Percentiles rank a stretch among this genome's conserved stretches.
phyloP scores from a whole-genome alignment of 2,113 vertebrate species.

The Lophius piscatorius region DNA sequence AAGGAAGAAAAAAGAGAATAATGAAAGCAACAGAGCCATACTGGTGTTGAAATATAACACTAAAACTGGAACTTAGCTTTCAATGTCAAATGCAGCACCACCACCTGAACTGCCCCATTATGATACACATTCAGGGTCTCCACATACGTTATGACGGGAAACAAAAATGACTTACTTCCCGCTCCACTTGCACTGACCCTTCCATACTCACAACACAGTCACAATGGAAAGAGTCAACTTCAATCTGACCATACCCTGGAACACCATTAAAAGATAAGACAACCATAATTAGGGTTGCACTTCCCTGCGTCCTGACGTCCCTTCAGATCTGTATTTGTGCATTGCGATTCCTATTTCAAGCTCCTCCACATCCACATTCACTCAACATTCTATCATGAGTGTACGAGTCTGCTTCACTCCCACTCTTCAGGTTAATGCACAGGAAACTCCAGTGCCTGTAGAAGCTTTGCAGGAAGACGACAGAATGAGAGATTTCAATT shows the following conservation, averaged over 20 bases:
- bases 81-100: constrained; percentile 51
- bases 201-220: constrained; percentile 49
- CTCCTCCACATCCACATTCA: constrained; percentile 60
- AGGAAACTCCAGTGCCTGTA: constrained; percentile 15
- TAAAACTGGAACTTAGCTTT: constrained; percentile 41
- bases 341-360: constrained; percentile 56
- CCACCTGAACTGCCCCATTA: constrained; percentile 59
- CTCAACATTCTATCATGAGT: constrained; percentile 41
- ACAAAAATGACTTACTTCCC: constrained; percentile 74
- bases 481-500: constrained; percentile 66
- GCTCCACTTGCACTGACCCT: constrained; percentile 68
- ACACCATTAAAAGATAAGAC: constrained; percentile 78
- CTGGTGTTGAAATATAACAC: constrained; percentile 38
- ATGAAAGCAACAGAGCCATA: constrained; percentile 7
- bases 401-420: constrained; percentile 26
- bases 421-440: constrained; percentile 21
- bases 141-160: constrained; percentile 76
- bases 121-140: constrained; percentile 47
- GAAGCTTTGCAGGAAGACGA: constrained; percentile 34
- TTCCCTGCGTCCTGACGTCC: constrained; percentile 52
- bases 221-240: constrained; percentile 70
- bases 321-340: constrained; percentile 37
- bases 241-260: constrained; percentile 65
- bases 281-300: constrained; percentile 74
- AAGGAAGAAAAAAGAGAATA: constrained; percentile 35